Conservation (phyloP, 1,140 invertebrate genomes). For the Drosophila sproati region DNA sequence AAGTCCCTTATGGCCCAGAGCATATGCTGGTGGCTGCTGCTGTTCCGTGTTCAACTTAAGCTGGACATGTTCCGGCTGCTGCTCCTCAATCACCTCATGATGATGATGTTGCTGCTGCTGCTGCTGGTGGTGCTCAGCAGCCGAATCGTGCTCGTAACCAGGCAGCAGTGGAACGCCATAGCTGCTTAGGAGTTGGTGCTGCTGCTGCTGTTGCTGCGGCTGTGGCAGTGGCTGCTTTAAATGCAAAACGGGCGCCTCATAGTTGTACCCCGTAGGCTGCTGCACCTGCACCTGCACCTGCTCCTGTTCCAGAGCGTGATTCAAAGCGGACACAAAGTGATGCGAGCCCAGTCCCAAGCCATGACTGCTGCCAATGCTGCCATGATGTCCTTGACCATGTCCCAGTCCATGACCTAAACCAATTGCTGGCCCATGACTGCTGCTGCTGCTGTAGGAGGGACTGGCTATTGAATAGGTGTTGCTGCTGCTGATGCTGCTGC, state of each 20-base stretch:
- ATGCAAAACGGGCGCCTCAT: constrained; percentile 32
- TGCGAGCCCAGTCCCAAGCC: constrained; percentile 8
- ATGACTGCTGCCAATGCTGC: constrained; percentile 13
- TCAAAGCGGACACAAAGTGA: constrained; percentile 26
- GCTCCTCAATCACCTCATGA: constrained; percentile 29
- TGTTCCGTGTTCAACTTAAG: constrained; percentile 25
- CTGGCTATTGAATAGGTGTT: constrained; percentile 56
- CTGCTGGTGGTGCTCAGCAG: constrained; percentile 28
- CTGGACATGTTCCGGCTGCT: constrained; percentile 34
- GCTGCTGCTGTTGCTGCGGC: constrained; percentile 50
- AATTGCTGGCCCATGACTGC: not conserved
- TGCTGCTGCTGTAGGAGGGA: constrained; percentile 32
- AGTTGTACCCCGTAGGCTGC: constrained; percentile 55
- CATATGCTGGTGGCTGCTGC: constrained; percentile 63
- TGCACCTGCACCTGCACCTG: not conserved
- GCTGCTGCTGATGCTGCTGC: constrained; percentile 19
- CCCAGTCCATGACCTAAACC: constrained; percentile 10
- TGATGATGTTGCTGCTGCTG: constrained; percentile 47
- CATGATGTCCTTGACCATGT: constrained; percentile 3
- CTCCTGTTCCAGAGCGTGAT: constrained; percentile 36
- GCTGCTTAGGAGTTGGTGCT: constrained; percentile 60
- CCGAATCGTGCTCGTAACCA: constrained; percentile 55
- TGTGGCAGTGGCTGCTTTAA: constrained; percentile 13
- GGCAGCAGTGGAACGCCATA: constrained; percentile 63
- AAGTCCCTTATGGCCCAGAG: constrained; percentile 75